Conservation (phyloP, 1,140 invertebrate species). For the Rhopalosiphum padi region DNA sequence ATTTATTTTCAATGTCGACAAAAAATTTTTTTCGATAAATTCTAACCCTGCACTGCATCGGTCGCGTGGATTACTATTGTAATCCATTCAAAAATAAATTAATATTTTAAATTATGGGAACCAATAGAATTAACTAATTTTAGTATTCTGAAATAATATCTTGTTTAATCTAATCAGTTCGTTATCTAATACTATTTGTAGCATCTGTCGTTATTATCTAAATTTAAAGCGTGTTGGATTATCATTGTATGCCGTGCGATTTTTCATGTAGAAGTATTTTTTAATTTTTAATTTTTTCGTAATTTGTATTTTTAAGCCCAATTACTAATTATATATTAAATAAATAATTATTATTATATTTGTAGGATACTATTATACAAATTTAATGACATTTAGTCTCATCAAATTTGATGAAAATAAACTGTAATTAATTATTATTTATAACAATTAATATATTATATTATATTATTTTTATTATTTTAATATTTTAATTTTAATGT, state of each 20-base stretch:
- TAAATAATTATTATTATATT: too few relatives aligned
- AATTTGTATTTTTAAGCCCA: background rate
- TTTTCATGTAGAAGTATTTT: background rate
- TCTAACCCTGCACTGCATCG: background rate
- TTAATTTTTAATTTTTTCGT: background rate
- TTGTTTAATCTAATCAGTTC: conserved; percentile 18
- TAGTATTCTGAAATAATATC: background rate
- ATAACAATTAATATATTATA: too few relatives aligned
- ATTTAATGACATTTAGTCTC: too few relatives aligned
- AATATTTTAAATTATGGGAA: background rate
- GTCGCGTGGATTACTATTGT: conserved; percentile 43
- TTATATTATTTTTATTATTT: too few relatives aligned
- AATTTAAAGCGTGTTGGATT: conserved; percentile 19
- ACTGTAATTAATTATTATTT: too few relatives aligned
- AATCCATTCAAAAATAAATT: conserved; percentile 17
- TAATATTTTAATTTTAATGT: too few relatives aligned
- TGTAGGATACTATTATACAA: too few relatives aligned
- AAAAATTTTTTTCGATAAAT: background rate
- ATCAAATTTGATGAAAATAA: too few relatives aligned
- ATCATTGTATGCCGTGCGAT: background rate
- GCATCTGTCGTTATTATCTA: background rate
- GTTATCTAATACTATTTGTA: background rate
- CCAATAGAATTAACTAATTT: background rate
- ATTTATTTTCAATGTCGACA: background rate
- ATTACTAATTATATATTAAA: background rate